phyloP scores from a whole-genome alignment of 2,113 vertebrate genomes.

The Oxygymnocypris stewartii region DNA sequence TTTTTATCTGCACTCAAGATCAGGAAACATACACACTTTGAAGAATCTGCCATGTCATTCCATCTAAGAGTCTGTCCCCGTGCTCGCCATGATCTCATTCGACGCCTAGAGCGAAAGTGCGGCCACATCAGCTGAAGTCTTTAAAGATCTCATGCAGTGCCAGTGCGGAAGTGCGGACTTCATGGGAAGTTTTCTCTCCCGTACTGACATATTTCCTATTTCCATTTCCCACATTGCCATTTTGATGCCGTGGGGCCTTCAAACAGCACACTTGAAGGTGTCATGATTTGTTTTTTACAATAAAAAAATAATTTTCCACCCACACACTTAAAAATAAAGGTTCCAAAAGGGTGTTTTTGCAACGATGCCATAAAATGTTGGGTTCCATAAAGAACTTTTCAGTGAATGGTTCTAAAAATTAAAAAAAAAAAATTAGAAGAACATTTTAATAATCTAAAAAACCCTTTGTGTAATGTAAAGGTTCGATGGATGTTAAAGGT shows the following conservation, averaged over 20 bases:
- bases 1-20: constrained; percentile 54
- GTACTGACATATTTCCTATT: background rate
- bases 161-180: too few relatives aligned
- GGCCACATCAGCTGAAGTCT: constrained; percentile 1
- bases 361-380: background rate
- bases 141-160: background rate
- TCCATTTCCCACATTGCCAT: background rate
- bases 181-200: background rate
- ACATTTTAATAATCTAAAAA: too few relatives aligned
- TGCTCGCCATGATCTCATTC: constrained; percentile 1
- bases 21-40: constrained; percentile 23
- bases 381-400: background rate
- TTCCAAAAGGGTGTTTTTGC: background rate
- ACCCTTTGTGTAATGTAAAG: too few relatives aligned
- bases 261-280: background rate
- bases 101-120: constrained; percentile 1
- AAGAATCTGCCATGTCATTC: constrained; percentile 36
- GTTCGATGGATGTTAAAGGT: too few relatives aligned
- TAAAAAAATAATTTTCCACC: background rate
- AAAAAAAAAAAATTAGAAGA: too few relatives aligned
- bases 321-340: background rate
- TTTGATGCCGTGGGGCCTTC: background rate
- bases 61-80: constrained; percentile 42
- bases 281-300: background rate
- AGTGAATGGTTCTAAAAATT: background rate